These are phyloP conservation scores for Crotalus viridis DNA, from an alignment of 2,113 vertebrate species.

Conservation along the genomic window DNA sequence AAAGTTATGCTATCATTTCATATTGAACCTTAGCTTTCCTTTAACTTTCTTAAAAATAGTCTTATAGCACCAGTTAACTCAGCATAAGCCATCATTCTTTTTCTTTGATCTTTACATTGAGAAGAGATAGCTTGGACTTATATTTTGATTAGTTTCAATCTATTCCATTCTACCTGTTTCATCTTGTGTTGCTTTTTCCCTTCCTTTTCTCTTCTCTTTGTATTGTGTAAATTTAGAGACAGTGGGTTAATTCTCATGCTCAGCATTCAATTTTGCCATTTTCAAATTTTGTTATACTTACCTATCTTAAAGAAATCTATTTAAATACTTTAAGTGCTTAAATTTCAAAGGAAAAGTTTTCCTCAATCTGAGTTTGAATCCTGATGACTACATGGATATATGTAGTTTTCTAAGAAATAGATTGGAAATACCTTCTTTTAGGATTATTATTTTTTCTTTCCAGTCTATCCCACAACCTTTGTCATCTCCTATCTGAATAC, in stretches of 20 bases:
- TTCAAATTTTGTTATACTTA: too few species aligned
- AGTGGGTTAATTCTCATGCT: slow-evolving; percentile 25
- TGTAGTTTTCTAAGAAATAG: too few species aligned
- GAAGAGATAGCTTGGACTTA: not conserved
- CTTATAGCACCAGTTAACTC: not conserved
- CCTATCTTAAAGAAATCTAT: too few species aligned
- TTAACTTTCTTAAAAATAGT: not conserved
- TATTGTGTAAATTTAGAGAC: not conserved
- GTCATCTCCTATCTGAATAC: too few species aligned
- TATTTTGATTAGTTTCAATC: not conserved
- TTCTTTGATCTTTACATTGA: not conserved
- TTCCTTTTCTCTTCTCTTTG: too few species aligned
- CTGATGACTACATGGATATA: too few species aligned
- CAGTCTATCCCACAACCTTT: too few species aligned
- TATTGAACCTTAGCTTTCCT: not conserved
- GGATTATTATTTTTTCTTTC: too few species aligned
- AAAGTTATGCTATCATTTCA: not conserved
- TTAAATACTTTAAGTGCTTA: too few species aligned
- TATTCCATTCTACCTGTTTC: not conserved
- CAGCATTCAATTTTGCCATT: slow-evolving; percentile 23
- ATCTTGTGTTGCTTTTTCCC: not conserved
- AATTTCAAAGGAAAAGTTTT: too few species aligned
- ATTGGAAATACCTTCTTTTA: too few species aligned
- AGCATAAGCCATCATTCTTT: not conserved
- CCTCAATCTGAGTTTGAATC: too few species aligned